Evolutionary conservation across 1,140 invertebrate species (phyloP), one percentile per base, ranked within the genome.

Genomic region (Paracyclopina nana): DNA sequence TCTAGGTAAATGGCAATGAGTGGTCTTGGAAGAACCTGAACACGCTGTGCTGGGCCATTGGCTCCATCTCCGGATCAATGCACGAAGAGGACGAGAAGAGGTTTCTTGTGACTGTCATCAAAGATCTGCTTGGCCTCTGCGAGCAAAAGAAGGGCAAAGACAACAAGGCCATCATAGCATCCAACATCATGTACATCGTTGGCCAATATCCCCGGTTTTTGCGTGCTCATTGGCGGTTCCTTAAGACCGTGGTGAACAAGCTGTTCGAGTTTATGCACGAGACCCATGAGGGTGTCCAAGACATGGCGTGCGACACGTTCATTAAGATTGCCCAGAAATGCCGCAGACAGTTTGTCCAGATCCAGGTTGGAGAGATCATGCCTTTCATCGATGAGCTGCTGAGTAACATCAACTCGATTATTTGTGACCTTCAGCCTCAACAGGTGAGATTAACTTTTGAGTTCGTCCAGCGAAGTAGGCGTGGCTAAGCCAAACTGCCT

Each of bases 1-100:
- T n/a, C n/a, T n/a, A n/a, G n/a, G 58, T 99, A 0, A 96, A 96
- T 69, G 94, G 92, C 11, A 76, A 76, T 14, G 95, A 99, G 68
- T 99, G 94, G 90, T 97, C 92, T 6, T 99, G 95, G 95, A 97
- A 97, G 68, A 98, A 98, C 71, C 71, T 99, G 8, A 99, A 99
- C 62, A 96, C 91, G 14, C 64, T 99, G 18, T 99, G 95, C 63
- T 99, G 95, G 95, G 95, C 95, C 14, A 97, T 99, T 63, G 95
- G 95, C 27, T 96, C 91, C 54, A 98, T 99, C 63, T 96, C 90
- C 57, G 95, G 95, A 59, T 87, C 91, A 16, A 94, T 96, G 87
- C 77, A 84, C 62, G 95, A 99, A 69, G 95, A 99, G 66, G 94
- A 99, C 67, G 95, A 99, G 63, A 97, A 97, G 62, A 71, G 92